phyloP scores from a whole-genome alignment of 2,888 invertebrate species.

The Papilio elwesi region DNA sequence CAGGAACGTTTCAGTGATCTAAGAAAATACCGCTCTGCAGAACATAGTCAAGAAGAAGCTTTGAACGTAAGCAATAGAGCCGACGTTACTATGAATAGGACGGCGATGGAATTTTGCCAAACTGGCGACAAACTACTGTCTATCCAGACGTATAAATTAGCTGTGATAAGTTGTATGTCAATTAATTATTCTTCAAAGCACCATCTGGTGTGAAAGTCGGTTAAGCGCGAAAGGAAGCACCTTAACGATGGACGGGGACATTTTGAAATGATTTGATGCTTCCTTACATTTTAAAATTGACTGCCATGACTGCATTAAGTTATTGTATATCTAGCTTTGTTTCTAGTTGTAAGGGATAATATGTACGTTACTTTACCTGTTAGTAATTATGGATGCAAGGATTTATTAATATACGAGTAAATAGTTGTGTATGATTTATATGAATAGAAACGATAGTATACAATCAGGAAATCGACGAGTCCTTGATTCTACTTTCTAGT shows the following conservation, averaged over 20 bases:
- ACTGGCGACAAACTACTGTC: slow-evolving; percentile 75
- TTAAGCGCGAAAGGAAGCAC: slow-evolving; percentile 65
- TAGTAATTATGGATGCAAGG: too few relatives aligned
- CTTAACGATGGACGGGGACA: slow-evolving; percentile 61
- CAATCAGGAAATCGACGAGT: too few relatives aligned
- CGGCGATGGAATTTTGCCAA: slow-evolving; percentile 75
- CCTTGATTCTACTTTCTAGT: too few relatives aligned
- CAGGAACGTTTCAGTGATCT: slow-evolving; percentile 61
- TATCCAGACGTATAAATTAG: slow-evolving; percentile 82
- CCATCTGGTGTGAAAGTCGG: slow-evolving; percentile 74
- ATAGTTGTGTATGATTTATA: too few relatives aligned
- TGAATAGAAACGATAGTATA: too few relatives aligned
- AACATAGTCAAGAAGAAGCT: slow-evolving; percentile 46
- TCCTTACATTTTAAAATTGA: slow-evolving; percentile 34
- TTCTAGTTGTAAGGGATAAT: too few relatives aligned
- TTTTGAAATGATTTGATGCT: slow-evolving; percentile 52
- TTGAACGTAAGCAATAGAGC: slow-evolving; percentile 44
- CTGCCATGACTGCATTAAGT: neutral
- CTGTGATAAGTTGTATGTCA: slow-evolving; percentile 83
- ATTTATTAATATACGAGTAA: too few relatives aligned
- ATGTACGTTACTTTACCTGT: too few relatives aligned
- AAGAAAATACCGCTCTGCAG: slow-evolving; percentile 50
- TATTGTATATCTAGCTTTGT: too few relatives aligned
- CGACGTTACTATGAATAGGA: slow-evolving; percentile 46
- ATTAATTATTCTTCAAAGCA: slow-evolving; percentile 84